A percentile compares a stretch with the other conserved stretches of the same genome.
phyloP scores from a whole-genome alignment of 2,113 vertebrate genomes.

The Leptodactylus fuscus region DNA sequence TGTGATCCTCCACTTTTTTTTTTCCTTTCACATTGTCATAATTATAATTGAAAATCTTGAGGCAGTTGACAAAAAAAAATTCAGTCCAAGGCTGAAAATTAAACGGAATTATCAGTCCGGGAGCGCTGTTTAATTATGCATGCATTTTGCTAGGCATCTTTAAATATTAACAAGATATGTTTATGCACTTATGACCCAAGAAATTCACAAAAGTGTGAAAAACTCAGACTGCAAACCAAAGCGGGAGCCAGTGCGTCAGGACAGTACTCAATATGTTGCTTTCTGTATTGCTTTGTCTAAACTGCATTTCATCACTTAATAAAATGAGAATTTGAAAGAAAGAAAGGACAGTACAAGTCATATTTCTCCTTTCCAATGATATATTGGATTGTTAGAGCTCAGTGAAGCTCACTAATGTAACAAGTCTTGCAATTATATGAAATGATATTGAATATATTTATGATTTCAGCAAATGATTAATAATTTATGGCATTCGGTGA shows the following conservation, averaged over 20 bases:
- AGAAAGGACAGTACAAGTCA: background rate
- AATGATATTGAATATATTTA: constrained; percentile 58
- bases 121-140: constrained; percentile 77
- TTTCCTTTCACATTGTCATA: background rate
- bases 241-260: background rate
- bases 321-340: too few species aligned
- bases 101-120: constrained; percentile 69
- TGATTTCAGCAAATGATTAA: background rate
- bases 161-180: constrained; percentile 75
- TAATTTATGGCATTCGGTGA: constrained; percentile 34
- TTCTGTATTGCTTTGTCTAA: too few species aligned
- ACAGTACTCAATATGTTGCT: too few species aligned
- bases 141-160: constrained; percentile 72
- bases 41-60: constrained; percentile 17
- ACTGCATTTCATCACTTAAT: too few species aligned
- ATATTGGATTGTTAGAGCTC: constrained; percentile 17
- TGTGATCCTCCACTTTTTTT: background rate
- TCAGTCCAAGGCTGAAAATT: constrained; percentile 74
- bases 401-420: constrained; percentile 58
- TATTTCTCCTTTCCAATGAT: constrained; percentile 29
- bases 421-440: constrained; percentile 36
- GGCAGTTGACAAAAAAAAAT: constrained; percentile 61
- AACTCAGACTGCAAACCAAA: background rate
- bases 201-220: constrained; percentile 64
- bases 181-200: constrained; percentile 70